These are phyloP conservation scores for Epistrophe eligans DNA, from an alignment of 2,888 invertebrate genomes.

Conservation along the genomic window DNA sequence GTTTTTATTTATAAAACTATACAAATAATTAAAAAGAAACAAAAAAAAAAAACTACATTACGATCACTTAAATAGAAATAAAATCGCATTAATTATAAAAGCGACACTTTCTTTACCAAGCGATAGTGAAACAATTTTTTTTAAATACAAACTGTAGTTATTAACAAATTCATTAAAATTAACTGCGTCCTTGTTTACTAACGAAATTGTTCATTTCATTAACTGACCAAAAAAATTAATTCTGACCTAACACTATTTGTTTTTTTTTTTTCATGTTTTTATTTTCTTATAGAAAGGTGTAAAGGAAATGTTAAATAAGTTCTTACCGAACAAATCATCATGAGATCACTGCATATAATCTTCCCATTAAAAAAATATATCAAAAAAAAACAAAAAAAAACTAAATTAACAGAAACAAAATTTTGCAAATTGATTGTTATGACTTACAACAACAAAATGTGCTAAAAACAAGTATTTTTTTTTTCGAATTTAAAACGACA, in stretches of 20 bases:
- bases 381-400: slow-evolving; percentile 11
- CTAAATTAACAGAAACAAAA: slow-evolving; percentile 11
- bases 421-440: slow-evolving; percentile 38
- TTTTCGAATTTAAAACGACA: background rate
- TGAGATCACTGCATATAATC: slow-evolving; percentile 71
- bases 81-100: slow-evolving; percentile 41
- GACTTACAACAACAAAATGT: slow-evolving; percentile 37
- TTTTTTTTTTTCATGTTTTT: slow-evolving; percentile 76
- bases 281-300: slow-evolving; percentile 78
- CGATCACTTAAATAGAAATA: background rate
- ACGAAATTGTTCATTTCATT: slow-evolving; percentile 57
- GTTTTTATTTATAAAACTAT: background rate
- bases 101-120: slow-evolving; percentile 59
- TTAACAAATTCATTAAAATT: slow-evolving; percentile 37
- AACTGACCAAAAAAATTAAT: slow-evolving; percentile 42
- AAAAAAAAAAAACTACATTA: background rate
- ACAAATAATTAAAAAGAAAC: background rate
- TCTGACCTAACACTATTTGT: slow-evolving; percentile 59
- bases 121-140: background rate
- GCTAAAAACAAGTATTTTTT: slow-evolving; percentile 19
- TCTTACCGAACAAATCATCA: slow-evolving; percentile 78
- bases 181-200: slow-evolving; percentile 57
- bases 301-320: slow-evolving; percentile 79
- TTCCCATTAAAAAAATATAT: slow-evolving; percentile 48
- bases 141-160: slow-evolving; percentile 17